Evolutionary conservation across 2,113 vertebrate genomes (phyloP).

Genomic region (Mustela lutreola): DNA sequence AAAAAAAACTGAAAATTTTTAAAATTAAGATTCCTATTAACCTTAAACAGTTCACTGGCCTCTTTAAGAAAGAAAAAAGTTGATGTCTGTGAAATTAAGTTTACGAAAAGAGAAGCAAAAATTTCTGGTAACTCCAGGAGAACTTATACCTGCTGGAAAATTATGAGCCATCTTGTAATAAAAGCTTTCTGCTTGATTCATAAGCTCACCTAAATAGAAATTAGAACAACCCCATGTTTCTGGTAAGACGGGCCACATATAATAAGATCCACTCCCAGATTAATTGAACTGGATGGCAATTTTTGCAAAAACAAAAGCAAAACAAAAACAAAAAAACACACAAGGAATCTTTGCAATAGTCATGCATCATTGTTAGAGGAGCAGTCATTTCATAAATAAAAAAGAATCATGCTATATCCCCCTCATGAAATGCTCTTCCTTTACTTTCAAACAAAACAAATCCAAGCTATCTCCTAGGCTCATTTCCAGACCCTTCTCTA

Average conservation of each 20-base stretch:
- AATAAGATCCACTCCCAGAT: background rate
- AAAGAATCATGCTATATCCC: background rate
- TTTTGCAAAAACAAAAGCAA: background rate
- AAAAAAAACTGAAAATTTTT: background rate
- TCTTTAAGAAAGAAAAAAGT: background rate
- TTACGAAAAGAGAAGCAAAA: background rate
- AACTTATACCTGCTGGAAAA: background rate
- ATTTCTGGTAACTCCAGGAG: background rate
- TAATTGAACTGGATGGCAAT: background rate
- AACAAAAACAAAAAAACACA: background rate
- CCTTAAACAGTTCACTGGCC: background rate
- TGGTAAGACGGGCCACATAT: background rate
- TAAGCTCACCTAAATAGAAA: background rate
- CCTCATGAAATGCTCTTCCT: background rate
- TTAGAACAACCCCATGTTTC: background rate
- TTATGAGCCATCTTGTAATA: background rate
- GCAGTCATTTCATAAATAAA: background rate
- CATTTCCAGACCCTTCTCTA: background rate
- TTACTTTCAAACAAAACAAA: background rate
- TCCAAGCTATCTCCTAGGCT: background rate
- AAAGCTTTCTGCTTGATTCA: background rate
- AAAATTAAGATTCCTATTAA: background rate
- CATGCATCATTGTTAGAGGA: background rate
- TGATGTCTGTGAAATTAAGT: background rate
- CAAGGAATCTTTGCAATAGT: background rate